Evolutionary conservation across 2,113 vertebrate genomes (phyloP).

Genomic region (Aspidoscelis tigris): DNA sequence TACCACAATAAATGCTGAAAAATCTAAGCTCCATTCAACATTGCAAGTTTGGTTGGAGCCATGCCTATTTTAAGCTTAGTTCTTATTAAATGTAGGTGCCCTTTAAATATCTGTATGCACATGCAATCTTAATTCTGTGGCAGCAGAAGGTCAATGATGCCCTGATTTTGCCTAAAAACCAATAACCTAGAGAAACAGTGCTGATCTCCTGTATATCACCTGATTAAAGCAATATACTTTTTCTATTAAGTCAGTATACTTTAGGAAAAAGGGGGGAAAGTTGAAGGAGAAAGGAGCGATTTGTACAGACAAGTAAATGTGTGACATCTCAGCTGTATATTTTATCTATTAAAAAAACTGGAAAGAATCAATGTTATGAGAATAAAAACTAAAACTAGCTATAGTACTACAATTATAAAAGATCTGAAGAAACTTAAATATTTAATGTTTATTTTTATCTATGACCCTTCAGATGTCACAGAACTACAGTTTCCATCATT

Average conservation of each 20-base stretch:
- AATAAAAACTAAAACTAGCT: not conserved
- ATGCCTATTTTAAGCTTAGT: not conserved
- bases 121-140: no score
- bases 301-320: not conserved
- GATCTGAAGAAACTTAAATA: not conserved
- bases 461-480: no score
- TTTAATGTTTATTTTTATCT: no score
- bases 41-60: not conserved
- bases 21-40: not conserved
- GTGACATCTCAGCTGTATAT: not conserved
- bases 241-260: not conserved
- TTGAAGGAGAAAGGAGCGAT: not conserved
- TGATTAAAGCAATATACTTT: not conserved
- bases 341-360: not conserved
- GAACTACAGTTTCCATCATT: no score
- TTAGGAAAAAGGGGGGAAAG: not conserved
- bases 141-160: no score
- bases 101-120: no score
- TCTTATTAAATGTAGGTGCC: not conserved
- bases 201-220: not conserved
- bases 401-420: not conserved
- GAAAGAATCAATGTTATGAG: not conserved
- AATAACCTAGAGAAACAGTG: not conserved
- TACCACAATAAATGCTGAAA: not conserved
- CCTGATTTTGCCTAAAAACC: not conserved